These are phyloP conservation scores for Lepidothrix coronata DNA, from an alignment of 2,113 vertebrate species.

Conservation along the genomic window DNA sequence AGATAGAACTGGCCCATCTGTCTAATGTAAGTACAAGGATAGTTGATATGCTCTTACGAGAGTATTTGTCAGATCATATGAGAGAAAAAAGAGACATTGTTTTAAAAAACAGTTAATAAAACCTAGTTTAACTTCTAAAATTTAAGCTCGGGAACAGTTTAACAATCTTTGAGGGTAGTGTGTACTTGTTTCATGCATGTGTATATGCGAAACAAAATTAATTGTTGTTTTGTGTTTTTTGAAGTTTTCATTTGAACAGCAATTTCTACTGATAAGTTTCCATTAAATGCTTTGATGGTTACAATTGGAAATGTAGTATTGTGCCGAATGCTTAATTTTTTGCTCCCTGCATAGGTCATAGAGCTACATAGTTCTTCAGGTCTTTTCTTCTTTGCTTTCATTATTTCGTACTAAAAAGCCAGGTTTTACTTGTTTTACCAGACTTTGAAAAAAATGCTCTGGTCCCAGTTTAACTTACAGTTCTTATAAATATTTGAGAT, in stretches of 20 bases:
- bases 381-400: not conserved
- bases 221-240: not conserved
- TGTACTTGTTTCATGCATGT: not conserved
- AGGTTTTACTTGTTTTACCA: not conserved
- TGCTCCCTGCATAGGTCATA: not conserved
- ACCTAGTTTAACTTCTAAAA: not conserved
- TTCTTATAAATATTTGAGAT: not conserved
- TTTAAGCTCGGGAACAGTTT: not conserved
- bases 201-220: not conserved
- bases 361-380: not conserved
- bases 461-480: not conserved
- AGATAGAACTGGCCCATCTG: conserved; percentile 95
- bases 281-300: not conserved
- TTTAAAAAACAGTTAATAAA: not conserved
- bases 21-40: conserved; percentile 87
- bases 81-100: not conserved
- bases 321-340: not conserved
- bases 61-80: not conserved
- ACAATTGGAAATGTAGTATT: not conserved
- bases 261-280: not conserved
- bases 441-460: not conserved
- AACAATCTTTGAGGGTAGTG: not conserved
- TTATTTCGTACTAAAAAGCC: not conserved
- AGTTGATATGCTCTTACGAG: not conserved
- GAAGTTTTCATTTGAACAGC: not conserved